phyloP scores from a whole-genome alignment of 2,888 invertebrate species.

The Trichogramma evanescens region DNA sequence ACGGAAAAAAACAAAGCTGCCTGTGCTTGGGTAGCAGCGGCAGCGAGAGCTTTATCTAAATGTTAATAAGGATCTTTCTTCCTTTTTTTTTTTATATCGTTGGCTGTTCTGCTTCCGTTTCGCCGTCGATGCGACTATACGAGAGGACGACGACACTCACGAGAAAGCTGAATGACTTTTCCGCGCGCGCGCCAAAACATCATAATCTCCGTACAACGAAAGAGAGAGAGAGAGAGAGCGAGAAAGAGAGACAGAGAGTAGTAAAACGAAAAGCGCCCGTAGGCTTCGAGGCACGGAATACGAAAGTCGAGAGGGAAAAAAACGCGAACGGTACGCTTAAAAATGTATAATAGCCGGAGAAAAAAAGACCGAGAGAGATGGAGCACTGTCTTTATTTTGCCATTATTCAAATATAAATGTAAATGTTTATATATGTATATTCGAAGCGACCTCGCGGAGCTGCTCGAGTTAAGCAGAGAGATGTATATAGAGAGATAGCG shows the following conservation, averaged over 20 bases:
- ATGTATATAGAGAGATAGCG: slow-evolving; percentile 45
- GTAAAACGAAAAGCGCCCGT: background rate
- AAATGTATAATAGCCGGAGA: slow-evolving; percentile 35
- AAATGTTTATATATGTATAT: slow-evolving; percentile 45
- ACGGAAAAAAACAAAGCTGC: slow-evolving; percentile 11
- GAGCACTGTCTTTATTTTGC: slow-evolving; percentile 42
- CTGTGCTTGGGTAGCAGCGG: slow-evolving; percentile 1
- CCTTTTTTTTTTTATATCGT: slow-evolving; percentile 2
- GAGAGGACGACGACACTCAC: too few species aligned
- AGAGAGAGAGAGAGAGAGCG: background rate
- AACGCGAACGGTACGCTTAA: slow-evolving; percentile 41
- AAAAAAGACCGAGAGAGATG: slow-evolving; percentile 21
- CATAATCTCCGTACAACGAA: background rate
- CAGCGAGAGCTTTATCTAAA: slow-evolving; percentile 43
- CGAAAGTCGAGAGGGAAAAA: slow-evolving; percentile 19
- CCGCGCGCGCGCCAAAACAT: too few species aligned
- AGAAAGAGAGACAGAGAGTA: background rate
- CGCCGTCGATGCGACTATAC: background rate
- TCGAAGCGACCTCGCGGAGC: too few species aligned
- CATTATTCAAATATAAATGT: slow-evolving; percentile 50
- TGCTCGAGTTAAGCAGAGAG: slow-evolving; percentile 38
- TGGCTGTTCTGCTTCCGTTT: slow-evolving; percentile 4
- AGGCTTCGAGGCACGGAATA: background rate
- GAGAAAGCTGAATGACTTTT: too few species aligned
- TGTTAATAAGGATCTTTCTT: slow-evolving; percentile 37